phyloP scores from a whole-genome alignment of 2,888 invertebrate genomes.

The Pediacus dermestoides region DNA sequence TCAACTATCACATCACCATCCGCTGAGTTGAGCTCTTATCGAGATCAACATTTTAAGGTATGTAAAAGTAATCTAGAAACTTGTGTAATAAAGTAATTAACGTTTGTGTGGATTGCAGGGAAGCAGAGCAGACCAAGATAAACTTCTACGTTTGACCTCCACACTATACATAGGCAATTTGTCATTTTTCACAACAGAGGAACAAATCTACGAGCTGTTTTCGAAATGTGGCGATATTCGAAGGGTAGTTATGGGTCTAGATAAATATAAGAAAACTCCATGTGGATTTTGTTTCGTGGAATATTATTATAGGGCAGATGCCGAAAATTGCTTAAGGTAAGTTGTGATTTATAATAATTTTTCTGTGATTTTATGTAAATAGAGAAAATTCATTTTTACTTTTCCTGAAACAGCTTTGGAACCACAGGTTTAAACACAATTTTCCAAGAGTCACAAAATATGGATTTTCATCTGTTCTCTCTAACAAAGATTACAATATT shows the following conservation, averaged over 20 bases:
- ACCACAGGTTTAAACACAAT: too few species aligned
- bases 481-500: too few species aligned
- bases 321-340: conserved; percentile 76
- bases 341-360: too few species aligned
- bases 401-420: too few species aligned
- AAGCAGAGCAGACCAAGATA: conserved; percentile 83
- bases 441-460: too few species aligned
- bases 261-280: conserved; percentile 96
- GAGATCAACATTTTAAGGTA: conserved; percentile 96
- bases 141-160: conserved; percentile 65
- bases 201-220: conserved; percentile 96
- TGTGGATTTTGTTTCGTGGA: conserved; percentile 99
- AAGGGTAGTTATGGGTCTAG: conserved; percentile 94
- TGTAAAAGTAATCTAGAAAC: conserved; percentile 24
- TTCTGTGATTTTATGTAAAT: too few species aligned
- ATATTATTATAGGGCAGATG: conserved; percentile 73
- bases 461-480: too few species aligned
- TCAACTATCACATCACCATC: conserved; percentile 54
- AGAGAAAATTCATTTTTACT: too few species aligned
- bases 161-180: conserved; percentile 97
- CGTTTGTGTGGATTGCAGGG: too few species aligned
- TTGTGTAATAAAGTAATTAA: too few species aligned
- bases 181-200: conserved; percentile 97
- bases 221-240: conserved; percentile 93
- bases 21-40: conserved; percentile 82